Percentiles rank a stretch among this genome's conserved stretches.
Evolutionary conservation across 2,113 vertebrate genomes (phyloP).

Genomic region (Acanthisitta chloris): DNA sequence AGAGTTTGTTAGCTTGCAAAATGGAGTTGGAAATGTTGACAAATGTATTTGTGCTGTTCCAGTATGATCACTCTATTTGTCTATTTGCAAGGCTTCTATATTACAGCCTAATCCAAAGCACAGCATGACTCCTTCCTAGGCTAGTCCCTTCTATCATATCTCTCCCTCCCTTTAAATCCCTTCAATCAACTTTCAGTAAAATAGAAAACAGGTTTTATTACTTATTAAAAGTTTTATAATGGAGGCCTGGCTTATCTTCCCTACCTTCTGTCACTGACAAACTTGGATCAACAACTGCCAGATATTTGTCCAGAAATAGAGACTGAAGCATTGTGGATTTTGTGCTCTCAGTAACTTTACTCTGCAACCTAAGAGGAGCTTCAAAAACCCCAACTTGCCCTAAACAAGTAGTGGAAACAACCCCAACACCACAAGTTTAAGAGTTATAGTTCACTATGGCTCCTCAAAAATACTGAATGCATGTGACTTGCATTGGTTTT

Average conservation of each 20-base stretch:
- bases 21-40: background rate
- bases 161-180: background rate
- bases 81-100: background rate
- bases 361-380: background rate
- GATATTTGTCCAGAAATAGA: background rate
- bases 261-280: constrained; percentile 22
- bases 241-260: constrained; percentile 7
- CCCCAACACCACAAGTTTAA: background rate
- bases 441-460: background rate
- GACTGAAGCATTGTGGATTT: background rate
- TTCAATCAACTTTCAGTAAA: constrained; percentile 16
- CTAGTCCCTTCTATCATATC: background rate
- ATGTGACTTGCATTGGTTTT: background rate
- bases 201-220: constrained; percentile 24
- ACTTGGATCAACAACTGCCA: background rate
- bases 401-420: background rate
- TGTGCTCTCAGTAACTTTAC: background rate
- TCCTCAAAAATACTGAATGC: background rate
- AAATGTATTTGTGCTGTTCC: background rate
- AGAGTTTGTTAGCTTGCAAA: background rate
- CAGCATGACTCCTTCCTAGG: background rate
- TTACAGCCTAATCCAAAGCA: background rate
- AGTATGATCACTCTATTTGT: background rate
- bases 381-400: background rate
- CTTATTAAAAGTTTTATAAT: background rate